Conservation (phyloP, 2,888 invertebrate genomes). For the Drosophila multiciliata region DNA sequence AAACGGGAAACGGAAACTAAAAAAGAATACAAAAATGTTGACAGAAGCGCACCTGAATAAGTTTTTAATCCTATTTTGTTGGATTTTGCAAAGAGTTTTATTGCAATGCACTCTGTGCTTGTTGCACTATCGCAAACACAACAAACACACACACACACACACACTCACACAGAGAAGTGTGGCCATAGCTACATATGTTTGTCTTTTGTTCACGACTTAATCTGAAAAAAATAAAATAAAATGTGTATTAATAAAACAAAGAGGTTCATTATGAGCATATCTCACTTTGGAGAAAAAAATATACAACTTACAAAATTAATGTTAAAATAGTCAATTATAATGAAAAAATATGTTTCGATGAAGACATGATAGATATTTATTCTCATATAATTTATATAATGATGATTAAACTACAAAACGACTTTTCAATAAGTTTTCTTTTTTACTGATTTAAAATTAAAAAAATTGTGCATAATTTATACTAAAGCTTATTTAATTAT, state of each 20-base stretch:
- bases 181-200: neutral
- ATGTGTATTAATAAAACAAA: neutral
- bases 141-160: constrained; percentile 5
- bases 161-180: neutral
- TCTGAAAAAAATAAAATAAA: neutral
- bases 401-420: neutral
- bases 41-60: constrained; percentile 53
- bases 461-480: neutral
- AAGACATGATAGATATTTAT: neutral
- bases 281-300: neutral
- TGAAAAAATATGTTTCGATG: neutral
- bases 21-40: constrained; percentile 11
- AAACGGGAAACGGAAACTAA: constrained; percentile 26
- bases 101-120: constrained; percentile 23
- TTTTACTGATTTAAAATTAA: neutral
- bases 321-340: neutral
- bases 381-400: neutral
- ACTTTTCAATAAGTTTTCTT: neutral
- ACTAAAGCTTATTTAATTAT: too few relatives aligned
- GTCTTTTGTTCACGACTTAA: neutral
- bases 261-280: neutral
- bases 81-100: constrained; percentile 49
- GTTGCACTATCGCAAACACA: constrained; percentile 6
- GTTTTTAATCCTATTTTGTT: constrained; percentile 75
- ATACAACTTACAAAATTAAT: neutral